Percentiles rank a stretch among this genome's conserved stretches.
These are phyloP conservation scores for Loxodonta africana DNA, from an alignment of 2,113 vertebrate genomes.

Conservation along the genomic window DNA sequence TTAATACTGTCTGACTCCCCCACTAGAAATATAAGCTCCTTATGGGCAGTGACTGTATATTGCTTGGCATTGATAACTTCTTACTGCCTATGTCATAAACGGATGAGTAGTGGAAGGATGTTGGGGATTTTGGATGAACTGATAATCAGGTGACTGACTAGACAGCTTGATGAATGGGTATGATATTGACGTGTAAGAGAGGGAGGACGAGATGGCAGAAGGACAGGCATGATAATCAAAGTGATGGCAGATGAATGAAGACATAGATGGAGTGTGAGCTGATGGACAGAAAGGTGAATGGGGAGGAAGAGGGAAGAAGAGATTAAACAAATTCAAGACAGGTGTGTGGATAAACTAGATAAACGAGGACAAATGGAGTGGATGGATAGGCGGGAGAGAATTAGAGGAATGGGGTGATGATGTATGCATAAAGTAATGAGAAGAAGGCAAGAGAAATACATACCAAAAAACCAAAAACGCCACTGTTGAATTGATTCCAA, in stretches of 20 bases:
- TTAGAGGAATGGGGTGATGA: background rate
- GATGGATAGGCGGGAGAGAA: rapidly evolving
- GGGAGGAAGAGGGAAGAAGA: background rate
- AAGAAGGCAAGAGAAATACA: too few relatives aligned
- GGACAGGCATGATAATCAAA: rapidly evolving
- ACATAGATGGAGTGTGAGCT: background rate
- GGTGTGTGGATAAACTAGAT: background rate
- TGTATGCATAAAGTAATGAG: rapidly evolving
- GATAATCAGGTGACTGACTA: rapidly evolving
- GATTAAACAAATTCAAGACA: rapidly evolving
- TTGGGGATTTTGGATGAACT: background rate
- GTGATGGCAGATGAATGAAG: background rate
- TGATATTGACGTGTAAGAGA: background rate
- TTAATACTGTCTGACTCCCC: background rate
- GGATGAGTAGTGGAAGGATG: background rate
- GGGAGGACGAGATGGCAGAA: background rate
- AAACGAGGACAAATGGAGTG: too few relatives aligned
- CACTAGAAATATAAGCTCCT: background rate
- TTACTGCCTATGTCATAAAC: too few relatives aligned
- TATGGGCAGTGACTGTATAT: rapidly evolving
- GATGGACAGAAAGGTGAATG: background rate
- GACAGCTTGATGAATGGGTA: background rate
- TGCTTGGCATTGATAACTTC: background rate
- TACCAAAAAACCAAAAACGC: too few relatives aligned
- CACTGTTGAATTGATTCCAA: too few relatives aligned